Evolutionary conservation across 2,113 vertebrate species (phyloP), one percentile per base, ranked within the genome.

Genomic region (Hemibagrus wyckioides): DNA sequence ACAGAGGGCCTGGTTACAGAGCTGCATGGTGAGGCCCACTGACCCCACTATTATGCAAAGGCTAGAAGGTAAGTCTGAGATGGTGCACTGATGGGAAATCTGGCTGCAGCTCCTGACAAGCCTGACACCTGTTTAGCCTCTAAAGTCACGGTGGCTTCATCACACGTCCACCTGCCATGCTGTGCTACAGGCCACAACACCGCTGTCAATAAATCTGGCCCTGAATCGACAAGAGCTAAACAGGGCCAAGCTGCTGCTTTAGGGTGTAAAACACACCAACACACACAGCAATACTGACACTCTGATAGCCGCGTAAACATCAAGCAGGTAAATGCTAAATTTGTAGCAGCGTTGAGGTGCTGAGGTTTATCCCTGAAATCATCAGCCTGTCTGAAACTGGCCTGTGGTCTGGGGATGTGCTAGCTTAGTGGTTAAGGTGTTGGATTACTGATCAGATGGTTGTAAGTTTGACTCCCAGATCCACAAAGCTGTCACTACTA

Each of bases 51-150:
- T 23, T 69, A 84, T 5, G 21, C 82, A 82, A 67, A 28, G 8
- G 30, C 59, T 25, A 36, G 25, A 84, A 52, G 87, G 11, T 28
- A 67, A 79, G n/a, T n/a, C n/a, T 81, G 30, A 86, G 63, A 30
- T 4, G 2, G 36, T 76, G 52, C 39, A 75, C 28, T 67, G n/a
- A 10, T 36, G 71, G 54, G 54, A 44, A 75, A 77, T 80, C 25
- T 67, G 30, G 75, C 56, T 33, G 23, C 9, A 3, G 23, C 82
- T 84, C 19, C 75, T 79, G 82, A 84, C 67, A 75, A 80, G 54
- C 52, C 65, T 86, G 85, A 30, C 86, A 87, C 39, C 54, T 82
- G 39, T 61, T 80, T 86, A 67, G 30, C 79, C 75, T 19, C 67
- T 6, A 21, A 30, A 23, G 48, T 23, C 82, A 84, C 33, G 19